Base-by-base conservation (phyloP, 2,797 vertebrate species). In the Acipenser ruthenus region DNA sequence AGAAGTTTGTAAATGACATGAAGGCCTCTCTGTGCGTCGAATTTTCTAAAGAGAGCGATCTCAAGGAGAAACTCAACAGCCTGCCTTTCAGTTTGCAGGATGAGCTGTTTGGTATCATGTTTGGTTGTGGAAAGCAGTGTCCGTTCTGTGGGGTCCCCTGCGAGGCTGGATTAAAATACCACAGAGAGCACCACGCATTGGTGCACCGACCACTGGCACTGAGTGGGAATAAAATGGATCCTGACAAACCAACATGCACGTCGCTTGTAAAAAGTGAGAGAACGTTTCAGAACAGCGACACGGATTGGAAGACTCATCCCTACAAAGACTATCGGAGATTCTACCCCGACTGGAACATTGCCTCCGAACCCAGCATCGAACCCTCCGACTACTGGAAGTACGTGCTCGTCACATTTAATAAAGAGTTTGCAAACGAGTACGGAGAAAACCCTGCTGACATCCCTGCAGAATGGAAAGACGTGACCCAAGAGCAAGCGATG, bases 371-470 rank as follows among this genome's bases (percentile, higher is more conserved):
- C 18, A 18, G 18, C 18, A 18, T 18, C 18, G 18, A 18, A 18
- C 18, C 18, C 2, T 18, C 18, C 18, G 18, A 18, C 18, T 18
- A 18, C 18, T 18, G 18, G 18, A 18, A 18, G 18, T 18, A 18
- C 1, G 18, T 18, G 18, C 18, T 18, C 15, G 65, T 10, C 23
- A 12, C 37, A 6, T 74, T 71, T 60, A 73, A 71, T 66, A n/a
- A 8, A 1, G 37, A 72, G 18, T 72, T 75, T 72, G 71, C 73
- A 52, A 9, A 52, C 7, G 0, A 56, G 10, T 75, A 73, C 49
- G 1, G 47, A 0, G 66, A 65, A 7, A 59, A 66, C 0, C 69
- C 67, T 18, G 69, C 69, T 4, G 6, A 52, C 9, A n/a, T 73
- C 10, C 65, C 71, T 7, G 50, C 11, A 8, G 56, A 69, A 15